phyloP scores from a whole-genome alignment of 1,140 invertebrate genomes.

The Gonioctena quinquepunctata region DNA sequence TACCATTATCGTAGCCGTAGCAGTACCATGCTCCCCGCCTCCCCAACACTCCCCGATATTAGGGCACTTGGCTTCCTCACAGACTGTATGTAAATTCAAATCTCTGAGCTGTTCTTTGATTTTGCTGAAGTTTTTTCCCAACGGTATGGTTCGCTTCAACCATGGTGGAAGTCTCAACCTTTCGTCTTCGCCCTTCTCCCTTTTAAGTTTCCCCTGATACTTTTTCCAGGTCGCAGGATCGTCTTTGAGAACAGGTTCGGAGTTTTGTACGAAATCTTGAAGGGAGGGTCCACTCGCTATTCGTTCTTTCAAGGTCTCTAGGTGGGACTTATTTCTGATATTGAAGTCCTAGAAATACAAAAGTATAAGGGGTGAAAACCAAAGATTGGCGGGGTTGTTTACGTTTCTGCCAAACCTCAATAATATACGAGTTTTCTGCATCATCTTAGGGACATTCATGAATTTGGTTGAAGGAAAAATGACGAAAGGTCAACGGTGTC shows the following conservation, averaged over 20 bases:
- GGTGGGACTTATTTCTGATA: slow-evolving; percentile 37
- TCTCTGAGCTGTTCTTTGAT: slow-evolving; percentile 86
- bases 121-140: slow-evolving; percentile 81
- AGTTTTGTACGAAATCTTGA: slow-evolving; percentile 65
- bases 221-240: slow-evolving; percentile 63
- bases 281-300: slow-evolving; percentile 66
- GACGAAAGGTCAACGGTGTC: background rate
- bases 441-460: background rate
- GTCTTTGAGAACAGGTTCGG: slow-evolving; percentile 59
- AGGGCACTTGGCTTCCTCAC: slow-evolving; percentile 98
- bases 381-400: background rate
- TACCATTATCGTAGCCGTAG: slow-evolving; percentile 91
- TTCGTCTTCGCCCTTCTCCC: slow-evolving; percentile 79
- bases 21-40: slow-evolving; percentile 83
- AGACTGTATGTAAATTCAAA: slow-evolving; percentile 95
- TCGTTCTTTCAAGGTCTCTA: slow-evolving; percentile 59
- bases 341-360: background rate
- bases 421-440: background rate
- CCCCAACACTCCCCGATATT: slow-evolving; percentile 99
- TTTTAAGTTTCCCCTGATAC: slow-evolving; percentile 82
- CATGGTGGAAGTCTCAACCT: slow-evolving; percentile 91
- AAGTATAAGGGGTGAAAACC: background rate
- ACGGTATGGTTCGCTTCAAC: slow-evolving; percentile 95
- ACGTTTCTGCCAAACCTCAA: background rate
- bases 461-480: background rate